Base-by-base conservation (phyloP, 2,888 invertebrate species). In the Cyclophora albipunctata region DNA sequence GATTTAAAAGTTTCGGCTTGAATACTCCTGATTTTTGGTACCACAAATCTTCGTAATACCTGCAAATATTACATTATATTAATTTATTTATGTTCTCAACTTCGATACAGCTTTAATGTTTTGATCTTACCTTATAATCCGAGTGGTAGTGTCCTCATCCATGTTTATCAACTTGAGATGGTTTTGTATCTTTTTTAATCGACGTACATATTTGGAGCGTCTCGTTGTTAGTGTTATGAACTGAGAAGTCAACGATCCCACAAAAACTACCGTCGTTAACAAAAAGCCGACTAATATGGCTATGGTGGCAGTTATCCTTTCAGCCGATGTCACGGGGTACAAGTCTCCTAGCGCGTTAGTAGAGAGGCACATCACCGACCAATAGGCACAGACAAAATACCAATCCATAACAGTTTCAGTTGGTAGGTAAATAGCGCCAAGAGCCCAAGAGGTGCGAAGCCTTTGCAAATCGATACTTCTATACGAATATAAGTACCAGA, bases 11-110 rank as follows among this genome's bases (percentile, higher is more conserved):
- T 54, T 82, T 81, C 2, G 89, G 83, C 49, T 85, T 77, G 48
- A 84, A 81, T 7, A 90, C 86, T 34, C 90, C 90, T 0, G 86
- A 84, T 61, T 90, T 88, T 66, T 90, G 85, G 53, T 84, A 81
- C 90, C 90, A 90, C 5, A 90, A 73, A 59, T 87, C 84, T 67
- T 89, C 78, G 55, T 90, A 90, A 67, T 90, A 90, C 52, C 87
- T 87, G 46, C 40, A 55, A 60, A 45, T 45, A 34, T 42, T 47
- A 7, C 5, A 47, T n/a, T 5, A 4, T 34, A n/a, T 20, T 20
- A 20, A 20, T 20, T 20, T 20, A 20, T 20, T 20, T 20, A 20
- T 20, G 20, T 20, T 20, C 20, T 20, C 1, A 20, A 20, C 20
- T 1, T 20, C 2, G 20, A 20, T 20, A 20, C 20, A 20, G 20